Percentiles rank a stretch among this genome's conserved stretches.
phyloP scores from a whole-genome alignment of 2,888 invertebrate genomes.

The Acheta domesticus region DNA sequence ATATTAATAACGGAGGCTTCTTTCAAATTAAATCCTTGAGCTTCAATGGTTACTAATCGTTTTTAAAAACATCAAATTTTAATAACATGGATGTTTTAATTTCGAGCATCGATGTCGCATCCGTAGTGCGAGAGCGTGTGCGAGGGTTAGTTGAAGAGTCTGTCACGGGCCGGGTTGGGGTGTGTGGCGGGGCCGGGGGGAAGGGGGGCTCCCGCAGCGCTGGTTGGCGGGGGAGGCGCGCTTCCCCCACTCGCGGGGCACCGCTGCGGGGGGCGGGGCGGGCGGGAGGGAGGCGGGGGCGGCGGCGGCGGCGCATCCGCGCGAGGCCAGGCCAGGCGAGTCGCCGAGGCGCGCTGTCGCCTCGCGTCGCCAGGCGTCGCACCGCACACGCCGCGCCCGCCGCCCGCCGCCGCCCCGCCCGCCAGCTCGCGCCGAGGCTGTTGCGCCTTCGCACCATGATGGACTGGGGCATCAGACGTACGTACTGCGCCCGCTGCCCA shows the following conservation, averaged over 20 bases:
- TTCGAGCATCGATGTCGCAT: too few relatives aligned
- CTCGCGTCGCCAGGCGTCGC: not conserved
- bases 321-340: not conserved
- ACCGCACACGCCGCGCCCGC: not conserved
- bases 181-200: too few relatives aligned
- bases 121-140: too few relatives aligned
- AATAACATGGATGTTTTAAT: too few relatives aligned
- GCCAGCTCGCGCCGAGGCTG: not conserved
- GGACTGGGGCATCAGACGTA: conserved; percentile 73
- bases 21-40: too few relatives aligned
- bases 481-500: conserved; percentile 47
- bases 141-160: too few relatives aligned
- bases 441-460: conserved; percentile 51
- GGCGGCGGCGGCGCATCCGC: not conserved
- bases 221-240: not conserved
- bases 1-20: too few relatives aligned
- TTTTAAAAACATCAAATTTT: too few relatives aligned
- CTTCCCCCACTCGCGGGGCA: not conserved
- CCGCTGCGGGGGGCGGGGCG: not conserved
- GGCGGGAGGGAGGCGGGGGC: not conserved
- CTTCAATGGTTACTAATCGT: too few relatives aligned
- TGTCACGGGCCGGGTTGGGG: too few relatives aligned
- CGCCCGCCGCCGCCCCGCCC: not conserved
- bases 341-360: not conserved
- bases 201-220: not conserved